These are phyloP conservation scores for Crematogaster levior DNA, from an alignment of 2,888 invertebrate species.

Conservation along the genomic window DNA sequence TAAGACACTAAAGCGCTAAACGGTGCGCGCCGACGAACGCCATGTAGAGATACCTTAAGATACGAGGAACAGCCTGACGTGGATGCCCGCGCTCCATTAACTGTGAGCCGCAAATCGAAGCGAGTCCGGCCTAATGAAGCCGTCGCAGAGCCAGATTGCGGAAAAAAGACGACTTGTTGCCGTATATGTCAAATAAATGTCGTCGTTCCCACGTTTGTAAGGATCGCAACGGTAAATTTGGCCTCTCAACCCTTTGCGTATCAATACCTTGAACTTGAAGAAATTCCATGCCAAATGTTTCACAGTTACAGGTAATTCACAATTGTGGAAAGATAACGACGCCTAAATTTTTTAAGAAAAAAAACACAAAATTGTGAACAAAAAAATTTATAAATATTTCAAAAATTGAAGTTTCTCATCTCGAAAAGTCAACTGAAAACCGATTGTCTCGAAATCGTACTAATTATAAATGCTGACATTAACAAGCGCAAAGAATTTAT, in stretches of 20 bases:
- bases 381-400: not conserved
- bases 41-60: slow-evolving; percentile 64
- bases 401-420: not conserved
- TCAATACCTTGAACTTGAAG: not conserved
- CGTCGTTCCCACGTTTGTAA: slow-evolving; percentile 61
- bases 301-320: not conserved
- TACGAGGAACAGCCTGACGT: slow-evolving; percentile 53
- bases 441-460: not conserved
- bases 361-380: not conserved
- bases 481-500: not conserved
- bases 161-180: slow-evolving; percentile 36
- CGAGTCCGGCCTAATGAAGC: slow-evolving; percentile 72
- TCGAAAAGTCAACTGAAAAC: not conserved
- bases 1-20: slow-evolving; percentile 71
- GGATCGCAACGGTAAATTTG: slow-evolving; percentile 14
- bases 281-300: not conserved
- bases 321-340: not conserved
- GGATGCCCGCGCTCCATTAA: slow-evolving; percentile 70
- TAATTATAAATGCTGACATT: not conserved
- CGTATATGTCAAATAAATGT: slow-evolving; percentile 67
- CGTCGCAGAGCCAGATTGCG: slow-evolving; percentile 46
- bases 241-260: not conserved
- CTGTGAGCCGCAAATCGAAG: slow-evolving; percentile 70
- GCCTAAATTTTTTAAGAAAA: not conserved
- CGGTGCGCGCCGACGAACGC: slow-evolving; percentile 72